Evolutionary conservation across 1,140 invertebrate genomes (phyloP).

Genomic region (Halesus radiatus): DNA sequence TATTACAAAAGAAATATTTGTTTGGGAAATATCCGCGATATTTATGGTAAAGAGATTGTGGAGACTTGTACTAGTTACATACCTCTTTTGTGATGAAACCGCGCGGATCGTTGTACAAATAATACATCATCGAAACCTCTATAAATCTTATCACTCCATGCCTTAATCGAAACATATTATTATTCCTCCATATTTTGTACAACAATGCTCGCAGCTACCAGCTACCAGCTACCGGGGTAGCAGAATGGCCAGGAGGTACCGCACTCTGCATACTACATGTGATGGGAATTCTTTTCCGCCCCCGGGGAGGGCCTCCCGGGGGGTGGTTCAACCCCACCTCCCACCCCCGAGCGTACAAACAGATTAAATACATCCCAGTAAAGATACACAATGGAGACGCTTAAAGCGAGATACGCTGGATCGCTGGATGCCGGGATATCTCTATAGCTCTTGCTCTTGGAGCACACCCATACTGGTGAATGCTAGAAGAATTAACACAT

Average conservation of each 20-base stretch:
- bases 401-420: constrained; percentile 49
- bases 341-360: constrained; percentile 47
- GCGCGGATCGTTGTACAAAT: neutral
- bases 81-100: too few relatives aligned
- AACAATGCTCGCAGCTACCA: neutral
- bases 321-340: too few relatives aligned
- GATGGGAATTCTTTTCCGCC: constrained; percentile 15
- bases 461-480: too few relatives aligned
- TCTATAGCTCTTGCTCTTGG: neutral
- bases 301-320: neutral
- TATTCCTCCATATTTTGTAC: constrained; percentile 25
- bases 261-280: neutral
- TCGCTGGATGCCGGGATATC: neutral
- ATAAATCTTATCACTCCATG: constrained; percentile 18
- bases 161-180: constrained; percentile 30
- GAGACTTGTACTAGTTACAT: neutral
- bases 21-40: too few relatives aligned
- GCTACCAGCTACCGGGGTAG: neutral
- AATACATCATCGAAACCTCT: constrained; percentile 20
- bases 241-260: too few relatives aligned
- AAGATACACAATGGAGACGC: constrained; percentile 53
- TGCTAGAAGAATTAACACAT: neutral
- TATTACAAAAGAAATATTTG: too few relatives aligned
- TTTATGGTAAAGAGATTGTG: neutral
- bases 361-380: constrained; percentile 57